Base-by-base conservation (phyloP, 2,797 vertebrate species). In the Taenioides sp. region DNA sequence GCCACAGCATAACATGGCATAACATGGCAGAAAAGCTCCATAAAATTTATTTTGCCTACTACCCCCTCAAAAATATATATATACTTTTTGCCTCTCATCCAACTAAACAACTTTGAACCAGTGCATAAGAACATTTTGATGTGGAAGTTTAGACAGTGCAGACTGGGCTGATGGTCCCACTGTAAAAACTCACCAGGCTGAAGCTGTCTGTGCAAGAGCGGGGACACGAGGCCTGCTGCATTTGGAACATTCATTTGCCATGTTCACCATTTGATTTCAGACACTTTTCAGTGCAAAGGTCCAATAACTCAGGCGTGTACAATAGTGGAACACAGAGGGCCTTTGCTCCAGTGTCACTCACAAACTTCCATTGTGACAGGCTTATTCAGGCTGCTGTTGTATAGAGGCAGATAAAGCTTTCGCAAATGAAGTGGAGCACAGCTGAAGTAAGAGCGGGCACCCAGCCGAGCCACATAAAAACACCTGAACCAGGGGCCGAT, bases 371-470 rank as follows among this genome's bases (percentile, higher is more conserved):
- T 93, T 93, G 88, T 90, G 77, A 76, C 72, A 63, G 83, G 89
- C 88, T 86, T 86, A 90, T 91, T 91, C 91, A 91, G 75, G 80
- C 85, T 69, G 72, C 86, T 83, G 85, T 84, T 85, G 80, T 81
- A 84, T 78, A 79, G 81, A 70, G 77, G 80, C 18, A 2, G 37
- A 88, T 75, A 88, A 87, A 82, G 84, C 73, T 87, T 84, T 74
- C 77, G 79, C 79, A 92, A 93, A 93, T 93, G 93, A 94, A 94
- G 94, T 94, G 91, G 92, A 93, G 92, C 90, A 92, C 87, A 90
- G 90, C 92, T 93, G 93, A 92, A 93, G 88, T 88, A 83, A 84
- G 88, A 90, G 91, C 88, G 86, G 78, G 80, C 76, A 57, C 88
- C 92, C 91, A 71, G 67, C 83, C 61, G 89, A 79, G 88, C 74